Evolutionary conservation across 2,113 vertebrate species (phyloP).

Genomic region (Sorex fumeus): DNA sequence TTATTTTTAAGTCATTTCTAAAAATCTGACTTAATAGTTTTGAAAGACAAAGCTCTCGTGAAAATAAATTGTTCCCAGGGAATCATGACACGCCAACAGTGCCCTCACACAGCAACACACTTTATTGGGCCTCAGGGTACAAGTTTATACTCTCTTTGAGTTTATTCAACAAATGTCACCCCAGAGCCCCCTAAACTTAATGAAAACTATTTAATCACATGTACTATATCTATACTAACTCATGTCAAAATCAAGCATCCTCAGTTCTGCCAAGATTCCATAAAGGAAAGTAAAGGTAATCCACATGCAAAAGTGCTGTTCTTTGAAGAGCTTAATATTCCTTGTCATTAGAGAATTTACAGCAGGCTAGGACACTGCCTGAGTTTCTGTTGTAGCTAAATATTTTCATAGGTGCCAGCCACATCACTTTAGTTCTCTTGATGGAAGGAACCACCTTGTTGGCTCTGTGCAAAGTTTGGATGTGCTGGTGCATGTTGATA

Average conservation of each 20-base stretch:
- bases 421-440: not conserved
- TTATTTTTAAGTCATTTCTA: conserved; percentile 5
- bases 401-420: not conserved
- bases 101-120: not conserved
- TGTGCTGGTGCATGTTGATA: not conserved
- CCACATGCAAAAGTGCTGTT: not conserved
- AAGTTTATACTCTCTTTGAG: conserved; percentile 30
- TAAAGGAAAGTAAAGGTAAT: conserved; percentile 21
- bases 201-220: conserved; percentile 46
- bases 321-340: conserved; percentile 16
- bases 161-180: conserved; percentile 51
- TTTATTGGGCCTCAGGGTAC: not conserved
- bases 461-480: not conserved
- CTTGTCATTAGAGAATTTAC: not conserved
- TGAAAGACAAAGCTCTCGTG: not conserved
- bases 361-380: not conserved
- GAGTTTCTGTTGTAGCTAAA: not conserved
- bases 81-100: not conserved
- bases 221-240: conserved; percentile 43
- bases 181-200: conserved; percentile 56
- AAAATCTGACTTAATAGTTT: conserved; percentile 4
- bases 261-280: conserved; percentile 6
- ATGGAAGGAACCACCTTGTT: no score
- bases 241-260: conserved; percentile 17
- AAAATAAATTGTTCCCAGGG: conserved; percentile 46